Conservation (phyloP, 2,797 vertebrate species). For the Sebastes taczanowskii region DNA sequence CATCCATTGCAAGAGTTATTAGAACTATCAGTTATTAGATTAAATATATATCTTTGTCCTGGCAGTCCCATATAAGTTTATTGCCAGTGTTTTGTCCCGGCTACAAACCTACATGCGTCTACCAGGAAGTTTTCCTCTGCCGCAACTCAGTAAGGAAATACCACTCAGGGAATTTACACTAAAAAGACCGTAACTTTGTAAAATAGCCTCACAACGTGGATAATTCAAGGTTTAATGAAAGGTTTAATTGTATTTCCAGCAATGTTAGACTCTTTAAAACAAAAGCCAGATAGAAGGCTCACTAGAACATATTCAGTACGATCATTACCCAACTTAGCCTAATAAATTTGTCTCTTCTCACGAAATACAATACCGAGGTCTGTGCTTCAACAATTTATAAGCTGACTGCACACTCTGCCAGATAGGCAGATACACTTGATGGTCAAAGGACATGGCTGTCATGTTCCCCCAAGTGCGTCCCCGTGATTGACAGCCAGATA, state of each 20-base stretch:
- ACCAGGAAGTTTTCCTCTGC: neutral
- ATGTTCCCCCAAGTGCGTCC: slow-evolving; percentile 15
- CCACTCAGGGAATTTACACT: neutral
- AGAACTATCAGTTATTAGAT: neutral
- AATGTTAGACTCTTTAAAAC: neutral
- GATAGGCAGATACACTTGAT: slow-evolving; percentile 20
- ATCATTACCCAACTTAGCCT: neutral
- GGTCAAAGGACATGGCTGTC: slow-evolving; percentile 52
- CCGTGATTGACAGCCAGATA: slow-evolving; percentile 61
- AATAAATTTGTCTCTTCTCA: slow-evolving; percentile 21
- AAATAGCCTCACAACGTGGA: neutral
- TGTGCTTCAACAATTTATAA: neutral
- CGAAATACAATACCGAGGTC: neutral
- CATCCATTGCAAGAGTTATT: neutral
- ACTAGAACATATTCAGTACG: neutral
- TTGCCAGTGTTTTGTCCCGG: neutral
- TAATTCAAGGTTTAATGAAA: neutral
- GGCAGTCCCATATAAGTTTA: neutral
- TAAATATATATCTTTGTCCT: neutral
- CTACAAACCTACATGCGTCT: neutral
- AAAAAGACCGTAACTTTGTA: too few species aligned
- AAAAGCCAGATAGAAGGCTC: neutral
- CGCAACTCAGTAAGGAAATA: neutral
- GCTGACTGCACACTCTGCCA: slow-evolving; percentile 26
- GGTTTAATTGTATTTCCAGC: neutral